Conservation (phyloP, 2,888 invertebrate genomes). For the Lordiphosa andalusiaca region DNA sequence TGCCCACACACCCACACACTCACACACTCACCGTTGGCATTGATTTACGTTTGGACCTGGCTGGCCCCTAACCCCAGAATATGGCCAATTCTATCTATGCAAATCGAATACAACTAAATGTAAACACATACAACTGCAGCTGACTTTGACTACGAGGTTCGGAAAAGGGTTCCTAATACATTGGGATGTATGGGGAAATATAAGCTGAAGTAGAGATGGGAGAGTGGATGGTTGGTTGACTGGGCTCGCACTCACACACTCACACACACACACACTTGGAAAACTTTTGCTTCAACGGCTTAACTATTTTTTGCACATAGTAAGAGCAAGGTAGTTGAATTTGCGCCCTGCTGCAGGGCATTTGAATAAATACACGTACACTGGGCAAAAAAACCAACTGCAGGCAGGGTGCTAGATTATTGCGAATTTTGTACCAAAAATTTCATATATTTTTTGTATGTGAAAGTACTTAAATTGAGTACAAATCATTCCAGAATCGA, state of each 20-base stretch:
- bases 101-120: constrained; percentile 72
- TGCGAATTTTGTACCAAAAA: too few species aligned
- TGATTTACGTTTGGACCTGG: constrained; percentile 58
- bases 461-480: too few species aligned
- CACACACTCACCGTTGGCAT: constrained; percentile 53
- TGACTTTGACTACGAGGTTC: constrained; percentile 17
- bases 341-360: too few species aligned
- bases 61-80: constrained; percentile 20
- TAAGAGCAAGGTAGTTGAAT: too few species aligned
- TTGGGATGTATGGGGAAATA: constrained; percentile 4
- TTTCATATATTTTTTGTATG: too few species aligned
- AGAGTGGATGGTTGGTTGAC: constrained; percentile 16
- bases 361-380: too few species aligned
- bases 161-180: constrained; percentile 59
- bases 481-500: too few species aligned
- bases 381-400: too few species aligned
- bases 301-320: constrained; percentile 64
- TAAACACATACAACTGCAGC: constrained; percentile 70
- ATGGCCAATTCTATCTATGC: constrained; percentile 40
- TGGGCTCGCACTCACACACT: background rate
- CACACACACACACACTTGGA: constrained; percentile 20
- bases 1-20: constrained; percentile 32
- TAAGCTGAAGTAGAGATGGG: constrained; percentile 3
- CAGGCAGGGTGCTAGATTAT: too few species aligned
- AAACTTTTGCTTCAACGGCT: constrained; percentile 63